Evolutionary conservation across 37 sponge, comb jelly and placozoan genomes (phyloP), one percentile per base, ranked within the genome.

Genomic region (Corticium candelabrum): DNA sequence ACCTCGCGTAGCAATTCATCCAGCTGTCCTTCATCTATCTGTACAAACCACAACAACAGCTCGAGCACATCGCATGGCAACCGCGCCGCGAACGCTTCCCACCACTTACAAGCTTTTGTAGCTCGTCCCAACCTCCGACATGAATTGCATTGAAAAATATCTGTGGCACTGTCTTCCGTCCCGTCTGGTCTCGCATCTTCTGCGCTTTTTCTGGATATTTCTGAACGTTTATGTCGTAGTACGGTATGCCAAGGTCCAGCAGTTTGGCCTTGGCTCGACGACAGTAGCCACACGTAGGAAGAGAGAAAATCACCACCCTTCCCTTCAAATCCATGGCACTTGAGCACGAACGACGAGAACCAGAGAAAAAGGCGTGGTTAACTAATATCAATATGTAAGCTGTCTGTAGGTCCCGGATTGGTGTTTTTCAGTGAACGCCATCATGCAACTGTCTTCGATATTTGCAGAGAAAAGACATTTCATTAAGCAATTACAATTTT

Each of bases 111-210:
- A 89, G 67, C 39, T 84, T 84, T 75, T 82, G 81, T 0, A 89
- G 62, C 40, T 89, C 90, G 5, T 89, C 90, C 71, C 69, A 89
- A 0, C 93, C 89, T 37, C 89, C 93, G 68, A 89, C 81, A 67
- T 96, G 96, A 38, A 78, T 85, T 31, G 72, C 72, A 73, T 96
- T 96, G 84, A 96, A 96, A 84, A 92, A 96, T 3, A 96, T 85
- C 85, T 96, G 96, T 0, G 96, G 96, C 1, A 90, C 90, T 32
- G 88, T 79, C 3, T 85, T 77, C 35, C 87, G 68, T 3, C 86
- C 88, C 1, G 92, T 89, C 31, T 74, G 43, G 41, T 87, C 84
- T 67, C 88, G 82, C 85, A 90, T 85, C 37, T 89, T 88, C 57
- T 77, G 68, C 7, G 93, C 80, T 1, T 84, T 67, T 34, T 96